phyloP scores from a whole-genome alignment of 2,797 vertebrate genomes.

The Xiphophorus birchmanni region DNA sequence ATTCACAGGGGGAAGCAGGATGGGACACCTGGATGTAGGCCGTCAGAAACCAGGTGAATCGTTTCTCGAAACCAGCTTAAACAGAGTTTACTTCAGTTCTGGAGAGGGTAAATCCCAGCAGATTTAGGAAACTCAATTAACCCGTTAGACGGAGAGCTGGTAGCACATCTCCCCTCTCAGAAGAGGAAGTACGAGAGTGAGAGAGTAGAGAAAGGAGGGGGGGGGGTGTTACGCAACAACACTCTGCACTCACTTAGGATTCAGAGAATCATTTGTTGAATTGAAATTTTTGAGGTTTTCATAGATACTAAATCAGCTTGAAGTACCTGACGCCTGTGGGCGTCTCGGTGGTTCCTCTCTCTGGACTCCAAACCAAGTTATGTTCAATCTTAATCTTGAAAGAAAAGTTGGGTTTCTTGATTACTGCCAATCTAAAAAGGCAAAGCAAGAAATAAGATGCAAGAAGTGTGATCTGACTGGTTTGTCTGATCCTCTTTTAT shows the following conservation, averaged over 20 bases:
- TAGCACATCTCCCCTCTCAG: too few relatives aligned
- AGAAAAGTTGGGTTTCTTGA: neutral
- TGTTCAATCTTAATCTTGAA: neutral
- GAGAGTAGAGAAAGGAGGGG: too few relatives aligned
- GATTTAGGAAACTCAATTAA: too few relatives aligned
- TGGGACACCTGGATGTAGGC: too few relatives aligned
- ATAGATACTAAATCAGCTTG: neutral
- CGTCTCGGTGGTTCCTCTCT: neutral
- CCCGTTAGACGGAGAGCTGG: too few relatives aligned
- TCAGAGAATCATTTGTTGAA: neutral
- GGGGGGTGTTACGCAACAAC: too few relatives aligned
- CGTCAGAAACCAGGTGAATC: too few relatives aligned
- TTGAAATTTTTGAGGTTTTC: neutral
- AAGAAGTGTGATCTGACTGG: neutral
- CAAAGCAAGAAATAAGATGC: neutral
- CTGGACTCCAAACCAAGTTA: neutral
- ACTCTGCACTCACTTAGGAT: neutral
- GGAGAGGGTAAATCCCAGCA: too few relatives aligned
- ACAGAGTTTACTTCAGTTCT: too few relatives aligned
- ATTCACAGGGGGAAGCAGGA: too few relatives aligned
- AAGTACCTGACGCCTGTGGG: neutral
- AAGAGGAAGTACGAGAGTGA: too few relatives aligned
- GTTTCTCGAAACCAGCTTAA: too few relatives aligned
- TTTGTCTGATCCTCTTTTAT: neutral
- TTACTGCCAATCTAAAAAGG: neutral